phyloP scores from a whole-genome alignment of 2,888 invertebrate genomes.

The Leptinotarsa rubiginosa region DNA sequence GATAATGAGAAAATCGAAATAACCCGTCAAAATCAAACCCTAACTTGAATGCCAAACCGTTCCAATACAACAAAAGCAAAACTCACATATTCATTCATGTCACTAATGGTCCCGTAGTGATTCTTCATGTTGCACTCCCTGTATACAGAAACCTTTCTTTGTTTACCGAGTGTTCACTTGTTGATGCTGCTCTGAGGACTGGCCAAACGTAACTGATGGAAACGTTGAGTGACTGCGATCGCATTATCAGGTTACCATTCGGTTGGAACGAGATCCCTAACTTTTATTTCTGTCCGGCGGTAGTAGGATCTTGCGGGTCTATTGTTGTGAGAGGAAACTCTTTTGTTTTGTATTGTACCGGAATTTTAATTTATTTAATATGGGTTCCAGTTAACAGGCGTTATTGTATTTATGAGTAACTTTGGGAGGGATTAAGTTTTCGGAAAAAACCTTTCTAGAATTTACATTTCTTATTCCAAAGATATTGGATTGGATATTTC shows the following conservation, averaged over 20 bases:
- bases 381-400: no score
- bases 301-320: neutral
- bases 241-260: conserved; percentile 12
- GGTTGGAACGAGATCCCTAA: neutral
- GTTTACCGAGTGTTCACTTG: conserved; percentile 18
- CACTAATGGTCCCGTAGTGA: conserved; percentile 43
- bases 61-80: conserved; percentile 2
- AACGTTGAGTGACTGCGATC: conserved; percentile 10
- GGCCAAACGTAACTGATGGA: conserved; percentile 29
- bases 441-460: no score
- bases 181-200: conserved; percentile 27
- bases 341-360: no score
- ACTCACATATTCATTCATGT: conserved; percentile 38
- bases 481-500: no score
- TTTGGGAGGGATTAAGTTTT: no score
- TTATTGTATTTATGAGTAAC: no score
- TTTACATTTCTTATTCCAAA: no score
- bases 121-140: conserved; percentile 36
- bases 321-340: neutral
- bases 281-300: neutral
- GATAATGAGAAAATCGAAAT: conserved; percentile 1
- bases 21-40: neutral
- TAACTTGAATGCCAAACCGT: neutral
- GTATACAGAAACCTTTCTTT: conserved; percentile 11
- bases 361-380: no score